A percentile compares a stretch with the other conserved stretches of the same genome.
Evolutionary conservation across 2,797 vertebrate genomes (phyloP).

Genomic region (Lindbergichthys nudifrons): DNA sequence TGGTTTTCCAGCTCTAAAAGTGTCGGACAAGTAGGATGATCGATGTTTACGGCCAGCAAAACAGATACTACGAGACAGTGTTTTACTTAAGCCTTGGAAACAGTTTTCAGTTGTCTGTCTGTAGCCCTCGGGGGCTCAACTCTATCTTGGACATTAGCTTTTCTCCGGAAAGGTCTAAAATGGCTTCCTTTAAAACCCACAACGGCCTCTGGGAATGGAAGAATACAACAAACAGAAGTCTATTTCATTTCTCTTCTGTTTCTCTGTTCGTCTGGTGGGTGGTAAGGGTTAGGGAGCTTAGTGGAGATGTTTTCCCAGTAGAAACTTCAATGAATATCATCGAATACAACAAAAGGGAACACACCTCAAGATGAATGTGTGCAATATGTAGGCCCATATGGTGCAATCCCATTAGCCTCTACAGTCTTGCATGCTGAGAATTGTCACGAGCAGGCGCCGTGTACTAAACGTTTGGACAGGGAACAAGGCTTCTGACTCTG

Average conservation of each 20-base stretch:
- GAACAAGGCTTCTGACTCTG: slow-evolving; percentile 37
- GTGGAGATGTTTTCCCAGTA: slow-evolving; percentile 48
- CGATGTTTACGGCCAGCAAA: slow-evolving; percentile 72
- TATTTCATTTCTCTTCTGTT: slow-evolving; percentile 36
- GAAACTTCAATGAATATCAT: slow-evolving; percentile 60
- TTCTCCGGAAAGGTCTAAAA: slow-evolving; percentile 59
- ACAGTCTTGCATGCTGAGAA: slow-evolving; percentile 64
- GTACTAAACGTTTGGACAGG: slow-evolving; percentile 66
- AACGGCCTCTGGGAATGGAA: slow-evolving; percentile 35
- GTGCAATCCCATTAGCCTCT: slow-evolving; percentile 68
- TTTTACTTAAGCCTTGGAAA: slow-evolving; percentile 75
- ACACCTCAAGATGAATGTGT: slow-evolving; percentile 57
- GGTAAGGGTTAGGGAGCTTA: slow-evolving; percentile 37
- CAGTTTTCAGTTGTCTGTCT: slow-evolving; percentile 66
- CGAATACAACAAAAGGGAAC: slow-evolving; percentile 31
- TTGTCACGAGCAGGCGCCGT: slow-evolving; percentile 60
- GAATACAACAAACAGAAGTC: slow-evolving; percentile 54
- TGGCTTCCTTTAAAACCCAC: slow-evolving; percentile 54
- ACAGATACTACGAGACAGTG: slow-evolving; percentile 67
- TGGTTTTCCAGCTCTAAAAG: slow-evolving; percentile 55
- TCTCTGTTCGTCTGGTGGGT: slow-evolving; percentile 38
- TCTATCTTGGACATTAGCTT: slow-evolving; percentile 62
- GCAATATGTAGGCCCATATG: slow-evolving; percentile 70
- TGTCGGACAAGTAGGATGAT: slow-evolving; percentile 71
- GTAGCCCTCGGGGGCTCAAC: slow-evolving; percentile 40